These are phyloP conservation scores for Dioctria rufipes DNA, from an alignment of 2,888 invertebrate species.

Conservation along the genomic window DNA sequence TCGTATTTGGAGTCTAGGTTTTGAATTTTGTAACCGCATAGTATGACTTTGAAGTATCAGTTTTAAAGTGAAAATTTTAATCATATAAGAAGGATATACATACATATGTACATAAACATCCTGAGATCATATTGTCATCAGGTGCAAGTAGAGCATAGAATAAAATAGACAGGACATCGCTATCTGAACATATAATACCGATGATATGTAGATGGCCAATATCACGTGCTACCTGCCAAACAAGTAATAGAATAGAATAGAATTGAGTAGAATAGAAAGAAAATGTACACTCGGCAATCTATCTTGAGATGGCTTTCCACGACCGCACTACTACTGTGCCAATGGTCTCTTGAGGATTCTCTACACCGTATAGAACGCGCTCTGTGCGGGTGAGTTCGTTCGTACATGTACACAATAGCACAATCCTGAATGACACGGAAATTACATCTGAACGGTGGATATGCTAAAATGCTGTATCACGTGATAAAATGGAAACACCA, in stretches of 20 bases:
- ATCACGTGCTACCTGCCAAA: not conserved
- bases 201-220: not conserved
- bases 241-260: not conserved
- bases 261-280: not conserved
- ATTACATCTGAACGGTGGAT: conserved; percentile 45
- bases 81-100: too few species aligned
- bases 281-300: conserved; percentile 6
- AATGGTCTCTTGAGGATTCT: conserved; percentile 16
- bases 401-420: conserved; percentile 15
- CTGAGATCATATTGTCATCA: not conserved
- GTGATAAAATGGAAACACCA: conserved; percentile 59
- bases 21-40: too few species aligned
- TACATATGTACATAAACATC: too few species aligned
- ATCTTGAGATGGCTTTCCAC: conserved; percentile 22
- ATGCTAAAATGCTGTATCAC: conserved; percentile 56
- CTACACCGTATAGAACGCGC: conserved; percentile 2
- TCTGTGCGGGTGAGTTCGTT: conserved; percentile 24
- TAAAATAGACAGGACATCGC: not conserved
- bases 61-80: too few species aligned
- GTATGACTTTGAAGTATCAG: too few species aligned
- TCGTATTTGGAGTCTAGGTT: too few species aligned
- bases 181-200: too few species aligned
- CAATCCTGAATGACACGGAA: conserved; percentile 28
- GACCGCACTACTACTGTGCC: not conserved
- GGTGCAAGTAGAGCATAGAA: not conserved